Conservation (phyloP, 2,113 vertebrate genomes). For the Sturnus vulgaris region DNA sequence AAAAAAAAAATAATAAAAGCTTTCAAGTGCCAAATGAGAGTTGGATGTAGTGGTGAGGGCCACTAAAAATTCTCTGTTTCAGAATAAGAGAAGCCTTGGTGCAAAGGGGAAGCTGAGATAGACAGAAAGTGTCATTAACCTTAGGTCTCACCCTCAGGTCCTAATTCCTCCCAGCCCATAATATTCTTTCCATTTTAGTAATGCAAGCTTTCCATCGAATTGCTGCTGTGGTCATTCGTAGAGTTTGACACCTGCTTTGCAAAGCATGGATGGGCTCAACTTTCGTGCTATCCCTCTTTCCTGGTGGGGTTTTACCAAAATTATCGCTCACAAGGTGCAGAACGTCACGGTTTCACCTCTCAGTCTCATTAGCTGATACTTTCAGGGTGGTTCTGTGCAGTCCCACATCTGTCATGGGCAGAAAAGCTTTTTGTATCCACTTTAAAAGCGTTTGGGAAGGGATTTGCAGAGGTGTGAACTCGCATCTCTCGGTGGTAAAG, state of each 20-base stretch:
- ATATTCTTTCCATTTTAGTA: constrained; percentile 63
- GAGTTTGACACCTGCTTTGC: constrained; percentile 48
- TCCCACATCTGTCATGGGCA: not conserved
- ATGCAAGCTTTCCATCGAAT: constrained; percentile 46
- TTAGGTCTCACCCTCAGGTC: not conserved
- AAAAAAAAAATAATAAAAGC: too few relatives aligned
- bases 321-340: not conserved
- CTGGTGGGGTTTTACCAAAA: constrained; percentile 20
- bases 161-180: constrained; percentile 37
- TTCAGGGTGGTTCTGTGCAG: not conserved
- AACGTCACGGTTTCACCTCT: constrained; percentile 49
- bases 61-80: not conserved
- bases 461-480: not conserved
- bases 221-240: constrained; percentile 12
- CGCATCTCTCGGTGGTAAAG: fast-evolving
- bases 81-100: not conserved
- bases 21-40: not conserved
- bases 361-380: constrained; percentile 31
- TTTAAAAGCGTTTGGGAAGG: not conserved
- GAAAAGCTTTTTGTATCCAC: not conserved
- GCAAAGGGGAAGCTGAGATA: constrained; percentile 61
- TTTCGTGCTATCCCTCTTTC: constrained; percentile 7
- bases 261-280: constrained; percentile 30
- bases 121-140: constrained; percentile 51
- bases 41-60: not conserved